Base-by-base conservation (phyloP, 2,113 vertebrate genomes). In the Brachyistius frenatus region DNA sequence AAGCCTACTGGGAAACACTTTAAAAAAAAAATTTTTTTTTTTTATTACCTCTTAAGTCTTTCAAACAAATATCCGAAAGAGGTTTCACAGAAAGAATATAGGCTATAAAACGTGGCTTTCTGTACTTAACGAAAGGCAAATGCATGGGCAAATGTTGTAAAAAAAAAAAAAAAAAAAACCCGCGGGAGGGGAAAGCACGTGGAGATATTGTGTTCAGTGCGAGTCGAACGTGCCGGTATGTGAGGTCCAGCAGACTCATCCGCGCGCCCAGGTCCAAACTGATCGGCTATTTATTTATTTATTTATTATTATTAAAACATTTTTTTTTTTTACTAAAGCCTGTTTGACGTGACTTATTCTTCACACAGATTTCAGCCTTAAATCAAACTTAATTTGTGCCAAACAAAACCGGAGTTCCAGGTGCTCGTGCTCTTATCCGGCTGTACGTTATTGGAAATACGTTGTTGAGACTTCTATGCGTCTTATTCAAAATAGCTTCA, bases 281-380 rank as follows among this genome's bases (percentile, higher is more conserved):
- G 23, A 23, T 1, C 23, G 23, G 23, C 23, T 23, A 23, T 23
- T 23, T 23, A 23, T 23, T 23, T n/a, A n/a, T n/a, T n/a, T n/a
- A n/a, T n/a, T n/a, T n/a, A n/a, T 23, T 23, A 23, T 23, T 23
- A 23, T 23, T 23, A 23, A n/a, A n/a, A 41, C 54, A 11, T 62
- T 61, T 56, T 35, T 31, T 8, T 52, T 3, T 61, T 56, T 35
- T 31, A 8, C 44, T 3, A 0, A n/a, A 35, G 13, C 30, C 30
- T 23, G 3, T 61, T 61, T 68, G 30, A 66, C 44, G 32, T 33
- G 36, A 73, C 31, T 55, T 69, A 53, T 36, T 33, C 7, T 33
- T 2, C 10, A 39, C 4, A 62, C 2, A 23, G 23, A 61, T 47
- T 33, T 46, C 2, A 39, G 23, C 5, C 7, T 32, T 8, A 9